A percentile compares a stretch with the other conserved stretches of the same genome.
Evolutionary conservation across 1,140 invertebrate species (phyloP).

Genomic region (Odontomachus brunneus): DNA sequence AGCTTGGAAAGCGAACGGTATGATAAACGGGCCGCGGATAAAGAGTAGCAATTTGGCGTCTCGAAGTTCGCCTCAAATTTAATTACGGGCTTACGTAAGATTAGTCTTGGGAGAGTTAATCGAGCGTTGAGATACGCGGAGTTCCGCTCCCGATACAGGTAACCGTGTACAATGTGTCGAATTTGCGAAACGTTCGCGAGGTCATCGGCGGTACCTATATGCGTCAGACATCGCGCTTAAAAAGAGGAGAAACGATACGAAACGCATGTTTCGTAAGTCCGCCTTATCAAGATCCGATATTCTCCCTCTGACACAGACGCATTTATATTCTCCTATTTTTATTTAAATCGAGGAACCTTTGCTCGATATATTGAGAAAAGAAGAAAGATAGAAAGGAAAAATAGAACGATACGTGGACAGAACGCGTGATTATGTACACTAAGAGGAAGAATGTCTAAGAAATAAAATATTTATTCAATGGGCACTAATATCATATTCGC

Average conservation of each 20-base stretch:
- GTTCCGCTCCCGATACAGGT: background rate
- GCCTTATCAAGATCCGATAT: background rate
- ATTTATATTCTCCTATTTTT: too few species aligned
- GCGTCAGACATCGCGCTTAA: background rate
- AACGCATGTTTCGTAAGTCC: background rate
- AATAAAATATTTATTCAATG: too few species aligned
- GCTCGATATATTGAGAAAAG: too few species aligned
- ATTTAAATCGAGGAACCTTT: too few species aligned
- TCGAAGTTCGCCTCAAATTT: constrained; percentile 44
- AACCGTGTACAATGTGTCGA: background rate
- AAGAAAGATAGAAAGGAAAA: too few species aligned
- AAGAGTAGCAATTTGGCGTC: constrained; percentile 25
- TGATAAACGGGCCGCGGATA: constrained; percentile 14
- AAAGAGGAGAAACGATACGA: background rate
- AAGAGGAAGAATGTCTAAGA: too few species aligned
- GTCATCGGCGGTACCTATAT: background rate
- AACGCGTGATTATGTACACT: too few species aligned
- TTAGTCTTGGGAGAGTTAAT: constrained; percentile 31
- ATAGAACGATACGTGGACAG: too few species aligned
- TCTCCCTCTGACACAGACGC: too few species aligned
- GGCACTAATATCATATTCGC: too few species aligned
- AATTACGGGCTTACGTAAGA: constrained; percentile 34
- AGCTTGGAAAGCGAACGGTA: constrained; percentile 23
- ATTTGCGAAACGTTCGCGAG: constrained; percentile 9
- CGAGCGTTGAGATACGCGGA: constrained; percentile 34